Percentiles rank a stretch among this genome's conserved stretches.
phyloP scores from a whole-genome alignment of 1,140 invertebrate species.

The Rhynchophorus ferrugineus region DNA sequence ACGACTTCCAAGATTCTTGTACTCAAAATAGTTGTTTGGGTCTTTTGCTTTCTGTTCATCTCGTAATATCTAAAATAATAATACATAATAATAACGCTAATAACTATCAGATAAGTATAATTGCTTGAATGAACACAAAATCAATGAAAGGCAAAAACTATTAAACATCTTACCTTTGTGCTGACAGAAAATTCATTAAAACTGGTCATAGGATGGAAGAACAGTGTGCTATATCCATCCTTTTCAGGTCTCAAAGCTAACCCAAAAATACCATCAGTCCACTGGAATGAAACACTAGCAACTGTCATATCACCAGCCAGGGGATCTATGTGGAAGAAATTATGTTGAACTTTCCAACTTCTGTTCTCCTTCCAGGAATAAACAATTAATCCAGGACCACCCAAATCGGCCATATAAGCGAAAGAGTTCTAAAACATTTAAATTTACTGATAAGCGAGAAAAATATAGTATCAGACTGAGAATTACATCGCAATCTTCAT shows the following conservation, averaged over 20 bases:
- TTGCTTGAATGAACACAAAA: too few relatives aligned
- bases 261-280: conserved; percentile 69
- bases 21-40: conserved; percentile 54
- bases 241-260: conserved; percentile 50
- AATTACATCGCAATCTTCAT: conserved; percentile 56
- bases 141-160: too few relatives aligned
- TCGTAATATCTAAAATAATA: conserved; percentile 44
- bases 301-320: conserved; percentile 62
- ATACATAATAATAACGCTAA: too few relatives aligned
- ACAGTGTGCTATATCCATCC: conserved; percentile 62
- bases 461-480: not conserved
- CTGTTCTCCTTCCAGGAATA: conserved; percentile 59
- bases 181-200: conserved; percentile 64
- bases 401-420: conserved; percentile 59
- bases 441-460: not conserved
- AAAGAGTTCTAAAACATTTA: conserved; percentile 34
- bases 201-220: conserved; percentile 70
- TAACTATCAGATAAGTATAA: too few relatives aligned
- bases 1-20: conserved; percentile 58
- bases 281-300: conserved; percentile 61
- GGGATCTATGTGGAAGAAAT: conserved; percentile 64
- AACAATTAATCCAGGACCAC: conserved; percentile 56
- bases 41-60: conserved; percentile 44
- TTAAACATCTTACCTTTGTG: conserved; percentile 42
- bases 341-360: conserved; percentile 62